Percentiles rank a stretch among this genome's conserved stretches.
Evolutionary conservation across 2,113 vertebrate genomes (phyloP).

Genomic region (Ptilonorhynchus violaceus): DNA sequence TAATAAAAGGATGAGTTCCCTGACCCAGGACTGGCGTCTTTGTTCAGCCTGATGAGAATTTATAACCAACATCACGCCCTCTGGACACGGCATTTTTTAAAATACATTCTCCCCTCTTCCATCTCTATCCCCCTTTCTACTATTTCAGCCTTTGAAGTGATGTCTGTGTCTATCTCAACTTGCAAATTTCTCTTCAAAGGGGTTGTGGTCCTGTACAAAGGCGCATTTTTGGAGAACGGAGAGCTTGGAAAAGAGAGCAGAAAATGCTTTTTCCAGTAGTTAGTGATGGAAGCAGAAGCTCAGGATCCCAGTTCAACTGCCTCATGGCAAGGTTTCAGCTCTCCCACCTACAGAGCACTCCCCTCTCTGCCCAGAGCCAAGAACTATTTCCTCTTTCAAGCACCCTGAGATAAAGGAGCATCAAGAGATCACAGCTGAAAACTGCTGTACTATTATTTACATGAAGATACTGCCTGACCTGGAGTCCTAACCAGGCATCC

Average conservation of each 20-base stretch:
- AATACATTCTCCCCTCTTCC: neutral
- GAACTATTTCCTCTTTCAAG: neutral
- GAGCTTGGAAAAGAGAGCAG: neutral
- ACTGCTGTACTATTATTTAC: neutral
- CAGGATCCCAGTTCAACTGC: neutral
- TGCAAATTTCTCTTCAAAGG: neutral
- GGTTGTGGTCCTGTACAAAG: accelerated
- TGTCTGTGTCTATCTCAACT: no score
- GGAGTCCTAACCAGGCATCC: neutral
- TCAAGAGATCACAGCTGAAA: neutral
- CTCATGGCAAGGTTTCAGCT: neutral
- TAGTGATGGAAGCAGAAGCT: neutral
- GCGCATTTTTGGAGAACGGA: neutral
- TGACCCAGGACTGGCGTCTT: neutral
- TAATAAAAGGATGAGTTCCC: neutral
- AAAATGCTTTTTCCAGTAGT: neutral
- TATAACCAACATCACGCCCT: neutral
- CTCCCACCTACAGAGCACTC: neutral
- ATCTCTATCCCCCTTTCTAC: neutral
- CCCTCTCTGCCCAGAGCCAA: neutral
- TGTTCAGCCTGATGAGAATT: neutral
- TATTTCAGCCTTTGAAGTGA: neutral
- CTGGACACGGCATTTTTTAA: neutral
- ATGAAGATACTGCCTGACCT: accelerated
- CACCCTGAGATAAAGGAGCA: neutral